Base-by-base conservation (phyloP, 2,888 invertebrate genomes). In the Pristionchus entomophagus region DNA sequence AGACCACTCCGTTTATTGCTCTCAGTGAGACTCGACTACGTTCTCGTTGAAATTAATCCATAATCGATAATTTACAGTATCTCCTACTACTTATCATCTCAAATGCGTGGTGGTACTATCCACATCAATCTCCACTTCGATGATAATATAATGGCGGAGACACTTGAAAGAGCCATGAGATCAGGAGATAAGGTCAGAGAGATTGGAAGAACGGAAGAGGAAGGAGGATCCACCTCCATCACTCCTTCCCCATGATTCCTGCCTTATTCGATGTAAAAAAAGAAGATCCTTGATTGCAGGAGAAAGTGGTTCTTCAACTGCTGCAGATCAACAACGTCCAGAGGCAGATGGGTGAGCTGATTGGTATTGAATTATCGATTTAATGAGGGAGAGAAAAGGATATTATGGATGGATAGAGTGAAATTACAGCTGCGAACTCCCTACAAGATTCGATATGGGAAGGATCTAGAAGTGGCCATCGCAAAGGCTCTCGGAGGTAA, bases 381-480 rank as follows among this genome's bases (percentile, higher is more conserved):
- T 51, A 41, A 49, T 29, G 45, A 45, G 45, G 10, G 19, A 45
- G 3, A 32, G 26, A n/a, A 8, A 41, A 45, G 10, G 41, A 49
- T 29, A 14, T 49, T 12, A 29, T 26, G 2, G 41, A 77, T 73
- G 1, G 8, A n/a, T 38, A 14, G 35, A 19, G 51, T 22, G 14
- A 53, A 5, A 12, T 84, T 86, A 85, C 82, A 91, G 90, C 86
- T 91, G 53, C 87, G 90, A 22, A 91, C 90, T 14, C 90, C 90
- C 0, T 91, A 90, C 87, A 91, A 91, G 78, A 88, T 88, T 22
- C 84, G 89, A 19, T 91, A 90, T 84, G 90, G 90, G n/a, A 90
- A 89, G 62, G 90, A 91, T 73, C 69, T 91, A 29, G 90, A 88
- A 56, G 90, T 88, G n/a, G 89, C 88, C 80, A 77, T 91, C 45